Conservation (phyloP, 2,888 invertebrate genomes). For the Chaitophorus viminalis region DNA sequence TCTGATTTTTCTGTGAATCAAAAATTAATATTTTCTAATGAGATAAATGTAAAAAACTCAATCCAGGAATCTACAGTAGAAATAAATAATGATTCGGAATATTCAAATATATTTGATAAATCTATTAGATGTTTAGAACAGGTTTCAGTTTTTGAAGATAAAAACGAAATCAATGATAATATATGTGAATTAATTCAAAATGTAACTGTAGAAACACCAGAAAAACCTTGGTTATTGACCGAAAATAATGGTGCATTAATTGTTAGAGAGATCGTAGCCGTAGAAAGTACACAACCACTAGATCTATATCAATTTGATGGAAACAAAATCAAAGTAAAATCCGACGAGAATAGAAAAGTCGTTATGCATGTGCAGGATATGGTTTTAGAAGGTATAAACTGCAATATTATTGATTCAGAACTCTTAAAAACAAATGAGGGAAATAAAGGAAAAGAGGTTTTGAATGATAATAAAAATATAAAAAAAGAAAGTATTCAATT, state of each 20-base stretch:
- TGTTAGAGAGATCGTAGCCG: not conserved
- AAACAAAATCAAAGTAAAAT: constrained; percentile 59
- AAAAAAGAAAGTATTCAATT: constrained; percentile 62
- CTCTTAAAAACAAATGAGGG: constrained; percentile 43
- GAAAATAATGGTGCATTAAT: not conserved
- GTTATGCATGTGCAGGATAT: not conserved
- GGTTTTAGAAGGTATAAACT: constrained; percentile 56
- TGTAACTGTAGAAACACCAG: not conserved
- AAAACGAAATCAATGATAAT: not conserved
- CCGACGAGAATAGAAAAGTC: constrained; percentile 63
- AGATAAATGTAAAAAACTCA: constrained; percentile 15
- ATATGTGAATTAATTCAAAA: not conserved
- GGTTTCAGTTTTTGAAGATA: not conserved
- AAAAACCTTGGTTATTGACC: not conserved
- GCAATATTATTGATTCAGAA: constrained; percentile 54
- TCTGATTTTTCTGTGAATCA: not conserved
- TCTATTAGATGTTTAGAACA: not conserved
- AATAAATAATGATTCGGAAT: constrained; percentile 62
- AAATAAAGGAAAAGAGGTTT: constrained; percentile 25
- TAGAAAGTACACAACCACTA: not conserved
- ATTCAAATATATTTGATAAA: not conserved
- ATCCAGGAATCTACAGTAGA: constrained; percentile 51
- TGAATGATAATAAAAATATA: constrained; percentile 59
- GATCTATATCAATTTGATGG: not conserved
- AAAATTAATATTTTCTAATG: not conserved